Evolutionary conservation across 2,888 invertebrate genomes (phyloP).

Genomic region (Oithona nana): DNA sequence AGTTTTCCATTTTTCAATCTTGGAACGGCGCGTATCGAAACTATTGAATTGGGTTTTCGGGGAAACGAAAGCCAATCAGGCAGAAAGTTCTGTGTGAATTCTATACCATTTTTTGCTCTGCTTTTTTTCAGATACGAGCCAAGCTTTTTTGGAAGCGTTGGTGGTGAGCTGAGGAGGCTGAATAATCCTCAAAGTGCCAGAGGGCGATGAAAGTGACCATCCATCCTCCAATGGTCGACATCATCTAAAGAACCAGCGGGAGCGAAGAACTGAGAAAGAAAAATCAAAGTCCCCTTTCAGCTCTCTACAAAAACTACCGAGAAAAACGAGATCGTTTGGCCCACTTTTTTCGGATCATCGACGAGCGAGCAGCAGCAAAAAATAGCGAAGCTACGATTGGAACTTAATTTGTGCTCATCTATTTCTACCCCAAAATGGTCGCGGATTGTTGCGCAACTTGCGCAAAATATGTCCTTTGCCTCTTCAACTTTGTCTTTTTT

Average conservation of each 20-base stretch:
- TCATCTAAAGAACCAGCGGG: too few relatives aligned
- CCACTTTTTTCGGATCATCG: background rate
- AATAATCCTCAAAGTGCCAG: background rate
- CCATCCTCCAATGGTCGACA: too few relatives aligned
- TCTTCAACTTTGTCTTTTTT: conserved; percentile 17
- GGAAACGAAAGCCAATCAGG: too few relatives aligned
- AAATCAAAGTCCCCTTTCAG: too few relatives aligned
- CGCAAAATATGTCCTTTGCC: conserved; percentile 14
- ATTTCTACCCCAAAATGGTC: conserved; percentile 3
- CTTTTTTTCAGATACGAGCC: too few relatives aligned
- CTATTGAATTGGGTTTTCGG: background rate
- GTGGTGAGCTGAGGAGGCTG: background rate
- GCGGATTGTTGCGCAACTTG: conserved; percentile 12
- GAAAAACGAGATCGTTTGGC: background rate
- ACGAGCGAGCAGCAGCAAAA: background rate
- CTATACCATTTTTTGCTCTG: too few relatives aligned
- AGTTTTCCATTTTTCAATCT: background rate
- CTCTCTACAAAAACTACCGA: too few relatives aligned
- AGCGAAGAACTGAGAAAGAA: too few relatives aligned
- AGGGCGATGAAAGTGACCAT: background rate
- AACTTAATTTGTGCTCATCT: too few relatives aligned
- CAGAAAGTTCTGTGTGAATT: too few relatives aligned
- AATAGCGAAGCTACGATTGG: too few relatives aligned
- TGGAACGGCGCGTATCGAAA: background rate
- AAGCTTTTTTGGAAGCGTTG: too few relatives aligned